Base-by-base conservation (phyloP, 2,113 vertebrate species). In the Lepidothrix coronata region DNA sequence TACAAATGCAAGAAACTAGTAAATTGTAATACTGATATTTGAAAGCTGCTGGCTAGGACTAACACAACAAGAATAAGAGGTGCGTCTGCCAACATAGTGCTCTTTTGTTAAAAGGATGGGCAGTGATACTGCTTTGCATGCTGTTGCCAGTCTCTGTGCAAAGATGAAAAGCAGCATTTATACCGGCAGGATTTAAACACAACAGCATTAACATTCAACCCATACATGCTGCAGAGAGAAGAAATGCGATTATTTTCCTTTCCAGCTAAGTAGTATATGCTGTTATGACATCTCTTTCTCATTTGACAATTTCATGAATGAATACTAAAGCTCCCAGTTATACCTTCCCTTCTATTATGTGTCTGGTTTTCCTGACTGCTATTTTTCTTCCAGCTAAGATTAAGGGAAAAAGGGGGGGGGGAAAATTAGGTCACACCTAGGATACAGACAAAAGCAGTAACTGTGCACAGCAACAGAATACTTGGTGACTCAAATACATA, bases 81-180 rank as follows among this genome's bases (percentile, higher is more conserved):
- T 41, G 51, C 63, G 46, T 39, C 43, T 92, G 82, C 84, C 68
- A 95, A 82, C 72, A 81, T 3, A 95, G 62, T 73, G 55, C 76
- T 93, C 94, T 93, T 93, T 82, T 91, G 81, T 96, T 95, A 89
- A 91, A 89, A 90, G 72, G 74, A 67, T 73, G 58, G 58, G 71
- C 76, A 85, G 43, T 88, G 49, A 94, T 91, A 88, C 46, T 72
- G 94, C 88, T 95, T 97, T 84, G 91, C 81, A 95, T 88, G 90
- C 72, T 91, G 74, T 58, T 89, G 82, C 88, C 41, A 94, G 86
- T 54, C 48, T 83, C 84, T 91, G 66, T 81, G 83, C 78, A 85
- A 91, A 93, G 82, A 97, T 80, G 93, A 96, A 96, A 86, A 94
- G 68, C 75, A 94, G 92, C 58, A 94, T 79, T 96, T 95, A 91